Evolutionary conservation across 2,797 vertebrate genomes (phyloP).

Genomic region (Neopelma chrysocephalum): DNA sequence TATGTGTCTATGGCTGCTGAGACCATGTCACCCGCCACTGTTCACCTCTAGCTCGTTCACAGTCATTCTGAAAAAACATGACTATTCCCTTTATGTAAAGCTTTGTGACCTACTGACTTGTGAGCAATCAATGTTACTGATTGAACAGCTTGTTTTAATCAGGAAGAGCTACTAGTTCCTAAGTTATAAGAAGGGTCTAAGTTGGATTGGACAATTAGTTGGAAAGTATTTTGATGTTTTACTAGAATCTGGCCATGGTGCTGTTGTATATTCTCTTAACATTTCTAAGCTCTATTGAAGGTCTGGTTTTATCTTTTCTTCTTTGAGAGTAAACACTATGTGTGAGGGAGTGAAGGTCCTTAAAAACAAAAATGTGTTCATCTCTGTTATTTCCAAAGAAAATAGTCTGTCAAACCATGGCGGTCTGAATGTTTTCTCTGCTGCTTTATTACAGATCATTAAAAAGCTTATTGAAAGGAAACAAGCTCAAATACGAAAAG

Average conservation of each 20-base stretch:
- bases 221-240: not conserved
- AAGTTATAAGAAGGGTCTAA: not conserved
- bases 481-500: slow-evolving; percentile 96
- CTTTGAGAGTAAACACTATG: not conserved
- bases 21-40: not conserved
- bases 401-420: not conserved
- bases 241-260: not conserved
- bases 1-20: not conserved
- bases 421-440: not conserved
- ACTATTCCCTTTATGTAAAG: not conserved
- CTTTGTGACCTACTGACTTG: not conserved
- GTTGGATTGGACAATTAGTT: not conserved
- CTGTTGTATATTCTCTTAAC: not conserved
- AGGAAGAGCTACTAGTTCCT: not conserved
- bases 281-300: not conserved
- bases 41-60: not conserved
- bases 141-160: not conserved
- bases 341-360: not conserved
- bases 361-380: not conserved
- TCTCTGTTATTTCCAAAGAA: not conserved
- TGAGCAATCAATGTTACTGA: not conserved
- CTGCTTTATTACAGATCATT: slow-evolving; percentile 86
- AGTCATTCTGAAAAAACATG: not conserved
- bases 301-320: not conserved
- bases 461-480: slow-evolving; percentile 99